These are phyloP conservation scores for Macropodus opercularis DNA, from an alignment of 2,797 vertebrate species.

Conservation along the genomic window DNA sequence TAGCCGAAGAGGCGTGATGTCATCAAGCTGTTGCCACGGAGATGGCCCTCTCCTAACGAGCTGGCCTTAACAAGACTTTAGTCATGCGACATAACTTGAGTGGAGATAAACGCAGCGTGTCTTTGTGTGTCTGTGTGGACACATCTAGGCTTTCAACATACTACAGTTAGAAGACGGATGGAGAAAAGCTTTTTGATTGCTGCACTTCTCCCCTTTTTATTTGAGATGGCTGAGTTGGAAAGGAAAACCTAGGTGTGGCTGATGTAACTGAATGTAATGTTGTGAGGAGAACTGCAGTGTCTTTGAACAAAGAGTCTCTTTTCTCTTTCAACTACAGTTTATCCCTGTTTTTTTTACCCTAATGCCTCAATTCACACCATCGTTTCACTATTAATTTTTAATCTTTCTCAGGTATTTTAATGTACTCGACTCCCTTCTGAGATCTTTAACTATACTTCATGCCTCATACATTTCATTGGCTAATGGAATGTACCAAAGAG, in stretches of 20 bases:
- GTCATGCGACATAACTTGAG: conserved; percentile 29
- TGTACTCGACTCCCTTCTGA: conserved; percentile 12
- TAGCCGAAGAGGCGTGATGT: conserved; percentile 52
- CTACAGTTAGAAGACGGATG: conserved; percentile 40
- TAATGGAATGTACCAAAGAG: conserved; percentile 65
- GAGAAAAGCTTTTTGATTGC: conserved; percentile 40
- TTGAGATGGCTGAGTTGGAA: conserved; percentile 38
- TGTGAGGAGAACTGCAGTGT: conserved; percentile 46
- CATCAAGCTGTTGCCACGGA: conserved; percentile 67
- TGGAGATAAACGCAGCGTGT: conserved; percentile 21
- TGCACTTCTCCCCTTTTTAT: conserved; percentile 42
- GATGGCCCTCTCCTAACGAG: conserved; percentile 60
- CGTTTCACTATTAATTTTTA: conserved; percentile 24
- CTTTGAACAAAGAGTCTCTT: conserved; percentile 52
- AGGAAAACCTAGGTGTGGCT: conserved; percentile 59
- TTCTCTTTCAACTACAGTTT: conserved; percentile 40
- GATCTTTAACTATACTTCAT: conserved; percentile 17
- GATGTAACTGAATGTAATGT: conserved; percentile 79
- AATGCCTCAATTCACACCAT: conserved; percentile 26
- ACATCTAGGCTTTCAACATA: conserved; percentile 35
- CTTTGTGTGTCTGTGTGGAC: conserved; percentile 29
- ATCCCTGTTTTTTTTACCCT: conserved; percentile 19
- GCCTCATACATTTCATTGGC: conserved; percentile 28
- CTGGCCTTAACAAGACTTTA: conserved; percentile 69
- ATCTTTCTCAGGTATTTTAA: conserved; percentile 71